A percentile compares a stretch with the other conserved stretches of the same genome.
phyloP scores from a whole-genome alignment of 2,888 invertebrate genomes.

The Margaritifera margaritifera region DNA sequence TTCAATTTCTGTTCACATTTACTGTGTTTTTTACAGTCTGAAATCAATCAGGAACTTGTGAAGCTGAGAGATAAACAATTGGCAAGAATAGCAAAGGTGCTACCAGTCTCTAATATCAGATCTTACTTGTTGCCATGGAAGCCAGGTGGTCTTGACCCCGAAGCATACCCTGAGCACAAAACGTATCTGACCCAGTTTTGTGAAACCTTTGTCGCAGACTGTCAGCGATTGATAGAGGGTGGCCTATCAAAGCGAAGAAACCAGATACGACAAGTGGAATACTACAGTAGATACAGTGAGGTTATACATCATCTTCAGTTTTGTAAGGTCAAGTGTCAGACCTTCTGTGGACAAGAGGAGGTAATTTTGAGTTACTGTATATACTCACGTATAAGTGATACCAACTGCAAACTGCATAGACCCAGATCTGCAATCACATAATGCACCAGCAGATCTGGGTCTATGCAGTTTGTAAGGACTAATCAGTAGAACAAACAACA shows the following conservation, averaged over 20 bases:
- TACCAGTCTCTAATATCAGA: slow-evolving; percentile 28
- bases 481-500: too few relatives aligned
- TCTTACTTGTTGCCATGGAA: slow-evolving; percentile 43
- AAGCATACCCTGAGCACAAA: slow-evolving; percentile 39
- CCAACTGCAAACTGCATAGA: too few relatives aligned
- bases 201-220: slow-evolving; percentile 44
- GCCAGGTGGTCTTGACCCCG: slow-evolving; percentile 52
- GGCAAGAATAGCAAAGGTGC: slow-evolving; percentile 29
- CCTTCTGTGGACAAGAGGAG: slow-evolving; percentile 64
- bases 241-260: slow-evolving; percentile 36
- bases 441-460: too few relatives aligned
- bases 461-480: too few relatives aligned
- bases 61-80: slow-evolving; percentile 32
- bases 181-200: slow-evolving; percentile 58
- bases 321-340: slow-evolving; percentile 57
- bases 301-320: slow-evolving; percentile 66
- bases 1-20: background rate
- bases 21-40: slow-evolving; percentile 26
- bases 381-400: too few relatives aligned
- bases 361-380: slow-evolving; percentile 38
- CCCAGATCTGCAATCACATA: too few relatives aligned
- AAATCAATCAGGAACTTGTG: slow-evolving; percentile 45
- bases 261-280: slow-evolving; percentile 47
- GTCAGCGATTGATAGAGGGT: slow-evolving; percentile 42
- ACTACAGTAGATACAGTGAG: slow-evolving; percentile 59